A percentile compares a stretch with the other conserved stretches of the same genome.
These are phyloP conservation scores for Echinometra lucunter DNA, from an alignment of 53 echinoderm and acorn worm genomes.

Conservation along the genomic window DNA sequence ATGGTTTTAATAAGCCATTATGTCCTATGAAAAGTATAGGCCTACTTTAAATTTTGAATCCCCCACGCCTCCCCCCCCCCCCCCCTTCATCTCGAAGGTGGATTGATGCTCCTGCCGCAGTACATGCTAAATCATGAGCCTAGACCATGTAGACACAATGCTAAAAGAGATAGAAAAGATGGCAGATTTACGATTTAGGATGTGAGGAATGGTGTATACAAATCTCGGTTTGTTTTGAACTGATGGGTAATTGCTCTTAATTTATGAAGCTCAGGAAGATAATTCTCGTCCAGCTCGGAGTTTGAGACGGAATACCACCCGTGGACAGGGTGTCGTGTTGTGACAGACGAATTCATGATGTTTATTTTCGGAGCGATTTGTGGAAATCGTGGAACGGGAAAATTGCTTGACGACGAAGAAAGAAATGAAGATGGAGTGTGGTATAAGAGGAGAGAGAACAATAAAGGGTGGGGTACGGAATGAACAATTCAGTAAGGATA, in stretches of 20 bases:
- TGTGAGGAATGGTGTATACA: slow-evolving; percentile 37
- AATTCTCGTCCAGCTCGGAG: neutral
- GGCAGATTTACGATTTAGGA: slow-evolving; percentile 14
- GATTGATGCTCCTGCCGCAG: neutral
- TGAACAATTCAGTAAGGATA: too few species aligned
- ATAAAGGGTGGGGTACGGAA: neutral
- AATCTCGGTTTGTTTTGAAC: slow-evolving; percentile 28
- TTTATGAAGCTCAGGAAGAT: slow-evolving; percentile 33
- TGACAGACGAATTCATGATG: neutral
- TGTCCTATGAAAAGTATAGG: too few species aligned
- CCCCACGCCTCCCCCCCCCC: neutral
- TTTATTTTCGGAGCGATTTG: slow-evolving; percentile 51
- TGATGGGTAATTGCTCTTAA: slow-evolving; percentile 32
- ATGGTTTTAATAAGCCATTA: too few species aligned
- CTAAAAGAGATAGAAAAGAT: neutral
- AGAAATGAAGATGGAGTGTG: neutral
- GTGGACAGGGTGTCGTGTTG: neutral
- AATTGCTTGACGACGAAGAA: neutral
- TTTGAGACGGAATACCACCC: slow-evolving; percentile 5
- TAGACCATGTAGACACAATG: too few species aligned
- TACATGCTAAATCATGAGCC: neutral
- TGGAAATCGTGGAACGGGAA: slow-evolving; percentile 12
- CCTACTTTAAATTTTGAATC: neutral
- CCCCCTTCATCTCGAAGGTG: too few species aligned
- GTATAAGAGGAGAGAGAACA: neutral